These are phyloP conservation scores for Aleadryas rufinucha DNA, from an alignment of 2,113 vertebrate genomes.

Conservation along the genomic window DNA sequence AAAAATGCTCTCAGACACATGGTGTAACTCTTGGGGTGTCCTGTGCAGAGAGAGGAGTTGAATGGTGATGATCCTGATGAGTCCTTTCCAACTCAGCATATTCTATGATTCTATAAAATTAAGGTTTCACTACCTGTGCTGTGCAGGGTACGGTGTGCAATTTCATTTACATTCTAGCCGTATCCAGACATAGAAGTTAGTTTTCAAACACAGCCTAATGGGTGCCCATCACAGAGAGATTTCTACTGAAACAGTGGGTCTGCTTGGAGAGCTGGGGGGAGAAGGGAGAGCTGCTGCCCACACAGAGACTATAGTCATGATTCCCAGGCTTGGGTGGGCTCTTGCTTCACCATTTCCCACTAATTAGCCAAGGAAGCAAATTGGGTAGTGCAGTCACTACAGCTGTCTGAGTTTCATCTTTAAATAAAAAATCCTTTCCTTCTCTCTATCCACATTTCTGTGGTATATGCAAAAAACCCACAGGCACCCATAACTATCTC, in stretches of 20 bases:
- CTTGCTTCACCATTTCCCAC: not conserved
- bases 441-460: not conserved
- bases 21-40: not conserved
- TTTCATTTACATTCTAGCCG: accelerated
- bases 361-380: not conserved
- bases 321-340: not conserved
- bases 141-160: not conserved
- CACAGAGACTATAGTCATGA: accelerated
- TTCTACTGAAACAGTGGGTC: not conserved
- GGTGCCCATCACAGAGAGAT: not conserved
- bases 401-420: not conserved
- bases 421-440: not conserved
- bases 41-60: not conserved
- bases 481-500: accelerated
- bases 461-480: not conserved
- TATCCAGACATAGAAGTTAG: not conserved
- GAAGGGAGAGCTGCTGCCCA: not conserved
- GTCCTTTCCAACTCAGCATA: not conserved
- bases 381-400: not conserved
- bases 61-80: not conserved
- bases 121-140: not conserved
- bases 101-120: not conserved
- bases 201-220: not conserved
- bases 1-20: not conserved
- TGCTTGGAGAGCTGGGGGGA: not conserved